These are phyloP conservation scores for Urocitellus parryii DNA, from an alignment of 2,113 vertebrate genomes.

Conservation along the genomic window DNA sequence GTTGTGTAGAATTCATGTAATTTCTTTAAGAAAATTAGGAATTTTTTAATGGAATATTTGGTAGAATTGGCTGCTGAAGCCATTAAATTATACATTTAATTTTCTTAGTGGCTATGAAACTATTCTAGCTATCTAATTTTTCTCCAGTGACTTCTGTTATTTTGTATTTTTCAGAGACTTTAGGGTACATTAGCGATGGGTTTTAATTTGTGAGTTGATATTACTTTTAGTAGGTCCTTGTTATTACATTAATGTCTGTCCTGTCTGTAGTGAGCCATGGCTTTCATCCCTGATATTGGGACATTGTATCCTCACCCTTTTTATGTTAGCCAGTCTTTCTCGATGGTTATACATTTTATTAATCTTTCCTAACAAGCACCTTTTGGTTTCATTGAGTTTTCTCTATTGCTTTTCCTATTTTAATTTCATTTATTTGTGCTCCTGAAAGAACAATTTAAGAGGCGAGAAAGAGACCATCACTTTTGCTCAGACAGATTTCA, in stretches of 20 bases:
- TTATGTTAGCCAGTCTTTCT: neutral
- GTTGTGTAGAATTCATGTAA: neutral
- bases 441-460: neutral
- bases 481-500: neutral
- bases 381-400: neutral
- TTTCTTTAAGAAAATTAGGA: neutral
- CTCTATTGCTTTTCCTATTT: too few relatives aligned
- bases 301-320: neutral
- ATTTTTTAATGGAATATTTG: neutral
- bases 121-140: neutral
- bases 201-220: neutral
- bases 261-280: neutral
- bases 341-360: neutral
- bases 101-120: neutral
- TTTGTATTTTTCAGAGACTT: constrained; percentile 27
- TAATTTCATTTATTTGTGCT: too few relatives aligned
- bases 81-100: neutral
- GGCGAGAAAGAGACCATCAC: neutral
- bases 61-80: neutral
- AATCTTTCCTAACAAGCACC: neutral
- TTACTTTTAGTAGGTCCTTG: neutral
- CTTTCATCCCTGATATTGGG: neutral
- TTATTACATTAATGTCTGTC: neutral
- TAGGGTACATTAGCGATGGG: neutral
- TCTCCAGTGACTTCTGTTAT: neutral